Percentiles rank a stretch among this genome's conserved stretches.
phyloP scores from a whole-genome alignment of 2,113 vertebrate species.

The Lanius ludovicianus region DNA sequence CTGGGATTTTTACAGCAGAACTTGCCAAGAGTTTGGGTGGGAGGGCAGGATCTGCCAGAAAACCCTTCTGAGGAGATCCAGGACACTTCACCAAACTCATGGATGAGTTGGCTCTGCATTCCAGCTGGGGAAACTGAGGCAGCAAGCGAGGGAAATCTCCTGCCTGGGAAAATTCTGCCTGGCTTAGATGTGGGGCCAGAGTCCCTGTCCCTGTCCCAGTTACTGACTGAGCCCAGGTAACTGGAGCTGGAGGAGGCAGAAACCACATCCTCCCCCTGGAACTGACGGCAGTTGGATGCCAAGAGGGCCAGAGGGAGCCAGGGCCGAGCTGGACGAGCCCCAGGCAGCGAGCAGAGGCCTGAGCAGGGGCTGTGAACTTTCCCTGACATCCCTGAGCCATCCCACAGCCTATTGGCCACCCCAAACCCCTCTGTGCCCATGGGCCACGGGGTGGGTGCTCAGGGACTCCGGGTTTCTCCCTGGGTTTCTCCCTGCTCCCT shows the following conservation, averaged over 20 bases:
- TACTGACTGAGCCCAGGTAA: neutral
- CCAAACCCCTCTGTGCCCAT: neutral
- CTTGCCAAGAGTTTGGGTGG: fast-evolving
- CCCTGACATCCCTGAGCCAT: neutral
- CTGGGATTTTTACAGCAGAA: neutral
- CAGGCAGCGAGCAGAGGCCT: neutral
- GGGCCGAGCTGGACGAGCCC: neutral
- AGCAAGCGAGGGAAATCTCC: neutral
- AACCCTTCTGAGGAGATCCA: neutral
- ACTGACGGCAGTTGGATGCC: neutral
- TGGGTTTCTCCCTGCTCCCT: neutral
- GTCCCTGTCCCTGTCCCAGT: neutral
- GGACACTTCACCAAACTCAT: neutral
- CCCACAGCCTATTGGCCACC: fast-evolving
- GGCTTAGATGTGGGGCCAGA: neutral
- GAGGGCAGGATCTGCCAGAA: neutral
- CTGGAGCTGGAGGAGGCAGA: neutral
- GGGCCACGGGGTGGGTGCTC: neutral
- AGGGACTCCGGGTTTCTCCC: neutral
- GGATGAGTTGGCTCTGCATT: neutral
- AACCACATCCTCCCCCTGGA: neutral
- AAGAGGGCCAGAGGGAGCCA: neutral
- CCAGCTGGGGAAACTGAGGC: neutral
- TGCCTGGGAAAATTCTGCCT: neutral
- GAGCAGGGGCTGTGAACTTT: neutral